Evolutionary conservation across 2,888 invertebrate species (phyloP), one percentile per base, ranked within the genome.

Genomic region (Gisinianus flammeolus): DNA sequence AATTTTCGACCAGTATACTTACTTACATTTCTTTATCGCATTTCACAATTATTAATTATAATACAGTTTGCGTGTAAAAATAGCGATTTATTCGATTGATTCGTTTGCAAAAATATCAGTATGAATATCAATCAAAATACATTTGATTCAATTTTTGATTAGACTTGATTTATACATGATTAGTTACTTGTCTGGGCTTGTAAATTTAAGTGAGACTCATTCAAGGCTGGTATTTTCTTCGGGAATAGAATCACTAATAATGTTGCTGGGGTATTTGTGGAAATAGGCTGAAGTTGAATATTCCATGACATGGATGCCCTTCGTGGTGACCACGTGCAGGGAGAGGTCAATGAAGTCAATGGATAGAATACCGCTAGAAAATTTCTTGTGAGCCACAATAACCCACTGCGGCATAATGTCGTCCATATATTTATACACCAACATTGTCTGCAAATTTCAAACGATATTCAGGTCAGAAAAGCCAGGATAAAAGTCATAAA

Each of bases 371-470:
- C 80, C 80, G 56, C 82, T 79, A 3, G 83, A 81, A 74, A 84
- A 82, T 56, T 83, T 84, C 71, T 82, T 81, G 31, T 84, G 80
- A 12, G 82, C 81, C 10, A 84, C 83, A 64, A 85, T 83, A 0
- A 83, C 81, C 85, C 85, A 85, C n/a, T 80, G 82, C 81, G 22
- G 78, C 10, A 81, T 35, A 28, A 82, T 78, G 64, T 87, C 86
- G 54, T 84, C 83, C 80, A 87, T 85, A 73, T 86, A 87, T 85
- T 89, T 89, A 85, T 89, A 90, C 12, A 89, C 86, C 78, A 90
- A 85, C 56, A 91, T 85, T 85, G 90, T 89, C 88, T 89, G 81
- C 79, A 86, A 87, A 30, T 70, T 62, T 70, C 73, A 78, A 74
- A 66, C 16, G 24, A 54, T 19, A 35, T 64, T 68, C 52, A 44